Evolutionary conservation across 1,140 invertebrate species (phyloP), one percentile per base, ranked within the genome.

Genomic region (Brachionus asplanchnoidis): DNA sequence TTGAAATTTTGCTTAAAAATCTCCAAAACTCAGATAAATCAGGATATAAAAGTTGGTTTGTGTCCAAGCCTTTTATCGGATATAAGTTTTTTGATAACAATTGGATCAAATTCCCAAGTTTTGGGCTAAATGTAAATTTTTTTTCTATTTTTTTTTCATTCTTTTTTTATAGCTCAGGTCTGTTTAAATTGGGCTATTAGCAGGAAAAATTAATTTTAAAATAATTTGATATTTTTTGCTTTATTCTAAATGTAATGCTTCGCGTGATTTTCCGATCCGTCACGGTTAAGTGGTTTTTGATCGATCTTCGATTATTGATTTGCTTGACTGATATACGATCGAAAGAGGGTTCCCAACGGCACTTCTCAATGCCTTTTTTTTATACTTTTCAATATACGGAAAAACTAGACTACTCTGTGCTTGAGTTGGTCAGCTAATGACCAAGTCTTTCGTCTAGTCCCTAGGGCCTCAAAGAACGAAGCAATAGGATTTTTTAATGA

Each of bases 61-160:
- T 40, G n/a, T 23, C 9, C 23, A 82, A 82, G 26, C 20, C 66
- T 8, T 82, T 82, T 36, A 36, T 12, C n/a, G 79, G 79, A 7
- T 82, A 82, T n/a, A 65, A 26, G 9, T 82, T 82, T 68, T 82
- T 65, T 68, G 79, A 82, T 26, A 40, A 68, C 11, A 14, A 82
- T 44, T 82, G 79, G 79, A 8, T 56, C 14, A 40, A 32, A 17
- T 9, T 11, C 6, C 12, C 28, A 23, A 60, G 40, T 46, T 73
- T 73, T 73, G 14, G 11, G 17, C 3, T 73, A 40, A 17, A 36
- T 20, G 0, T 20, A n/a, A 32, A 56, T 40, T 23, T 65, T 60
- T 28, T 80, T 20, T 20, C n/a, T n/a, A 5, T 50, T 3, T 11
- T 12, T 82, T n/a, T 11, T 40, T 40, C 3, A 11, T 26, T 32